Evolutionary conservation across 2,888 invertebrate species (phyloP).

Genomic region (Cenopis cana): DNA sequence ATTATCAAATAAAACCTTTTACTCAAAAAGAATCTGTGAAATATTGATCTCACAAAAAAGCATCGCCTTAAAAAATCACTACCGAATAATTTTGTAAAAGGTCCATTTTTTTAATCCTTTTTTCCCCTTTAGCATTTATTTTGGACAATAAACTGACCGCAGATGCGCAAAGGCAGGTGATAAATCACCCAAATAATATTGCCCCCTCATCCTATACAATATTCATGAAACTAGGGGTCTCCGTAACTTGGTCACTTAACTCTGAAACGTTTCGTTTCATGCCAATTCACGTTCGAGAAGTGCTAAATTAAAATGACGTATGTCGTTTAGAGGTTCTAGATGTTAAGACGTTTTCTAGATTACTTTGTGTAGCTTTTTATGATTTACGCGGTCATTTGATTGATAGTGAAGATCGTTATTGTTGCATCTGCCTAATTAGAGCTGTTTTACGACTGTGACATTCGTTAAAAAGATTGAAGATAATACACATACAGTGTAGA

Average conservation of each 20-base stretch:
- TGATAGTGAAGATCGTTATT: slow-evolving; percentile 31
- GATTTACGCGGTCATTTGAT: slow-evolving; percentile 41
- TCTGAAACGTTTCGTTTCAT: slow-evolving; percentile 52
- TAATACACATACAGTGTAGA: too few relatives aligned
- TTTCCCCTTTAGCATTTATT: slow-evolving; percentile 58
- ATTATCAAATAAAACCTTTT: neutral
- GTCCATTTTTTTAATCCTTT: slow-evolving; percentile 56
- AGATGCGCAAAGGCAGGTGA: slow-evolving; percentile 75
- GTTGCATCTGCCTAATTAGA: slow-evolving; percentile 42
- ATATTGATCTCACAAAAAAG: neutral
- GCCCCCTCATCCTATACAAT: slow-evolving; percentile 1
- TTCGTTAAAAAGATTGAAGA: neutral
- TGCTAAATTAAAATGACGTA: slow-evolving; percentile 28
- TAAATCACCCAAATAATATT: slow-evolving; percentile 4
- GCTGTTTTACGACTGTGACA: slow-evolving; percentile 25
- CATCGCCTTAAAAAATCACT: slow-evolving; percentile 35
- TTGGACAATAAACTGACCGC: slow-evolving; percentile 73
- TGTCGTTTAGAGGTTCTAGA: slow-evolving; percentile 42
- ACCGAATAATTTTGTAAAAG: slow-evolving; percentile 40
- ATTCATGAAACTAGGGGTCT: slow-evolving; percentile 7
- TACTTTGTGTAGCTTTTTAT: slow-evolving; percentile 53
- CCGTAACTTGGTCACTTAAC: slow-evolving; percentile 36
- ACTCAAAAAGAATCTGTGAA: slow-evolving; percentile 1
- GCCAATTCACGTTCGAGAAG: slow-evolving; percentile 56
- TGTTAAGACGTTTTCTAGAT: slow-evolving; percentile 32